These are phyloP conservation scores for Buceros bicornis DNA, from an alignment of 2,797 vertebrate genomes.

Conservation along the genomic window DNA sequence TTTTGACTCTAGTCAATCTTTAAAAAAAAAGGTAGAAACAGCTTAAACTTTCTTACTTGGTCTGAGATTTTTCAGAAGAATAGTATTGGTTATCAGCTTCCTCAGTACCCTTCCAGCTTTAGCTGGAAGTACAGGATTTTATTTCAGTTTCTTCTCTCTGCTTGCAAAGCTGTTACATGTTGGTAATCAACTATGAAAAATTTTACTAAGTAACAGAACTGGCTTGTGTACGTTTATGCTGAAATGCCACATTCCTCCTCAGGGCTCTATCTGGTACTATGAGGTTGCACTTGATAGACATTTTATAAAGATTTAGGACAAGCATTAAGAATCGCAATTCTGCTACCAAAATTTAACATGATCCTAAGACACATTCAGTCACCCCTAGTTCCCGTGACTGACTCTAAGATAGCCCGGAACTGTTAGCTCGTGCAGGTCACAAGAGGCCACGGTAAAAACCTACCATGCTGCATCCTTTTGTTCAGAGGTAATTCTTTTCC, in stretches of 20 bases:
- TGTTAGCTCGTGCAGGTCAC: background rate
- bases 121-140: too few relatives aligned
- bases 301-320: background rate
- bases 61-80: background rate
- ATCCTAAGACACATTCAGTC: background rate
- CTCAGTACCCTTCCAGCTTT: too few relatives aligned
- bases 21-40: background rate
- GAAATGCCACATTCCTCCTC: background rate
- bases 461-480: background rate
- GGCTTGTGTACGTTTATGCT: background rate
- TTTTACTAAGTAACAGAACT: background rate
- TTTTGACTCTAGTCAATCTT: background rate
- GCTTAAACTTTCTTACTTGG: background rate
- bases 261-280: background rate
- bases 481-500: background rate
- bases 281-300: background rate
- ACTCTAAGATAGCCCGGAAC: background rate
- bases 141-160: background rate
- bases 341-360: background rate
- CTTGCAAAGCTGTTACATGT: background rate
- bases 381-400: background rate
- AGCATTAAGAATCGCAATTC: background rate
- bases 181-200: background rate
- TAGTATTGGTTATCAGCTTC: background rate
- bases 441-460: background rate